A percentile compares a stretch with the other conserved stretches of the same genome.
phyloP scores from a whole-genome alignment of 2,888 invertebrate genomes.

The Eupeodes luniger region DNA sequence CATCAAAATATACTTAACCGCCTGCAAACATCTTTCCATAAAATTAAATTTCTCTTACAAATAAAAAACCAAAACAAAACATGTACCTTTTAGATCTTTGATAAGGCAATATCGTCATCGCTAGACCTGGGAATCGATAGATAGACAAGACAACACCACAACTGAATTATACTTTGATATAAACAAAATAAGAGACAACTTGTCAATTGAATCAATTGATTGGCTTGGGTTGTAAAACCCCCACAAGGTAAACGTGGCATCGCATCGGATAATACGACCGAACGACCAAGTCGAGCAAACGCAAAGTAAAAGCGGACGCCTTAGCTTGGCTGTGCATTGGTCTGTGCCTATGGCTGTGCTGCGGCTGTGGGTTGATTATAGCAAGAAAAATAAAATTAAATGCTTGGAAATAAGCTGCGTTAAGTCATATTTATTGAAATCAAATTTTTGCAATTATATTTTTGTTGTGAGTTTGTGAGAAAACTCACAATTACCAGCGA shows the following conservation, averaged over 20 bases:
- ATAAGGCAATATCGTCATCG: background rate
- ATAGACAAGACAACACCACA: background rate
- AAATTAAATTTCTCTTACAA: constrained; percentile 1
- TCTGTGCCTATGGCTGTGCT: no score
- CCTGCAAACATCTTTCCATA: background rate
- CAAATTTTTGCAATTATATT: constrained; percentile 36
- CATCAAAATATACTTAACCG: background rate
- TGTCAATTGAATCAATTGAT: constrained; percentile 67
- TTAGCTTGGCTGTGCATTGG: background rate
- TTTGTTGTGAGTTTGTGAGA: background rate
- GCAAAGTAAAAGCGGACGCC: background rate
- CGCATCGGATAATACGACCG: background rate
- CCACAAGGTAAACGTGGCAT: background rate
- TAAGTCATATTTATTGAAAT: constrained; percentile 16
- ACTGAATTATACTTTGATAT: constrained; percentile 20
- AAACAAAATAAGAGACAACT: constrained; percentile 44
- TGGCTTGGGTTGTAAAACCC: constrained; percentile 36
- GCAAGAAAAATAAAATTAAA: background rate
- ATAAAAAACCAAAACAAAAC: background rate
- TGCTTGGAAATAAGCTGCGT: background rate
- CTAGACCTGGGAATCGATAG: background rate
- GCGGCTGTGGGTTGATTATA: background rate
- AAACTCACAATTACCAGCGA: background rate
- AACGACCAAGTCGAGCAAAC: background rate
- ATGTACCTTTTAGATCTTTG: background rate